These are phyloP conservation scores for Drosophila cracens DNA, from an alignment of 2,888 invertebrate genomes.

Conservation along the genomic window DNA sequence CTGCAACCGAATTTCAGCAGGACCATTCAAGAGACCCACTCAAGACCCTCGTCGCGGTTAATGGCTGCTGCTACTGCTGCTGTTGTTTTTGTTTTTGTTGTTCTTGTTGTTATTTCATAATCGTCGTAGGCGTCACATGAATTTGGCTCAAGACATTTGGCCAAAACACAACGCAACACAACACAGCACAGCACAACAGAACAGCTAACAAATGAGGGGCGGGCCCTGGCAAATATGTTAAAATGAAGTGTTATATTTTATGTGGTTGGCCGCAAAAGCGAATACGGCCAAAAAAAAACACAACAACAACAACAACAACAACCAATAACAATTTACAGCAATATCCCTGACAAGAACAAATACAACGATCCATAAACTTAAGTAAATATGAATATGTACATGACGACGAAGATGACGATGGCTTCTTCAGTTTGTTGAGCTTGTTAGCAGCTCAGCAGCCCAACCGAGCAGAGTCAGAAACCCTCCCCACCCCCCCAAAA, in stretches of 20 bases:
- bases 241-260: constrained; percentile 78
- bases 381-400: constrained; percentile 74
- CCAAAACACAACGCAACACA: constrained; percentile 11
- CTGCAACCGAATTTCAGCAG: not conserved
- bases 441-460: constrained; percentile 34
- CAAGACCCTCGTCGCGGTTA: constrained; percentile 30
- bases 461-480: constrained; percentile 9
- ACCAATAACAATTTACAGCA: constrained; percentile 49
- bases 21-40: constrained; percentile 3
- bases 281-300: constrained; percentile 6
- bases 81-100: constrained; percentile 9
- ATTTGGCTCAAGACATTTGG: constrained; percentile 54
- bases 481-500: not conserved
- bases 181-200: constrained; percentile 20
- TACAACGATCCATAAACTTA: constrained; percentile 68
- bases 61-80: constrained; percentile 10
- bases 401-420: constrained; percentile 26
- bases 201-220: constrained; percentile 52
- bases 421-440: constrained; percentile 47
- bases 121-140: constrained; percentile 65
- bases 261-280: constrained; percentile 61
- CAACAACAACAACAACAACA: constrained; percentile 19
- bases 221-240: constrained; percentile 59
- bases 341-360: constrained; percentile 64
- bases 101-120: constrained; percentile 38